Conservation (phyloP, 1,140 invertebrate species). For the Cheumatopsyche charites region DNA sequence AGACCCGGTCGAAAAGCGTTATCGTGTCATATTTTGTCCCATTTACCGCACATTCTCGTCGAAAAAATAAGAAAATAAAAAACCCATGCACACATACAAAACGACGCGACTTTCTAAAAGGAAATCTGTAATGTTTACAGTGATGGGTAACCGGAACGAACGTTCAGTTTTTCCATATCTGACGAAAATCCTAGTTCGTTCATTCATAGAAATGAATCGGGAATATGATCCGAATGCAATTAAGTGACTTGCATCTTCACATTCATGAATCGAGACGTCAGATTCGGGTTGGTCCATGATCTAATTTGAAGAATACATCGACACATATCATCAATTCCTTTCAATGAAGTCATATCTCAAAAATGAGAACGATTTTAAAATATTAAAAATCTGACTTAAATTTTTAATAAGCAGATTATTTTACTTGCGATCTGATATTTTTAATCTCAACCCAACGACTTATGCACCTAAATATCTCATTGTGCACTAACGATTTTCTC, state of each 20-base stretch:
- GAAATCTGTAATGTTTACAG: background rate
- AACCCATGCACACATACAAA: background rate
- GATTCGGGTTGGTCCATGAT: no score
- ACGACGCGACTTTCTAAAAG: conserved; percentile 14
- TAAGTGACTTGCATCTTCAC: conserved; percentile 25
- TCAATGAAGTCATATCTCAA: no score
- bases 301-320: no score
- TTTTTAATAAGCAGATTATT: no score
- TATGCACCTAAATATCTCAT: no score
- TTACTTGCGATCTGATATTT: no score
- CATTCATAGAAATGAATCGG: background rate
- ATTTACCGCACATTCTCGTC: conserved; percentile 29
- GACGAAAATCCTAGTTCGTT: background rate
- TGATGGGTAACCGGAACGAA: background rate
- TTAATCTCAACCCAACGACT: no score
- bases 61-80: background rate
- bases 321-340: no score
- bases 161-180: background rate
- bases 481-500: no score
- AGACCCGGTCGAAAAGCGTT: conserved; percentile 34
- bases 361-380: no score
- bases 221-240: conserved; percentile 1
- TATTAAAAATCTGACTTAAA: no score
- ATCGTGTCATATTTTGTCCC: conserved; percentile 36
- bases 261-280: conserved; percentile 7